Evolutionary conservation across 2,888 invertebrate genomes (phyloP), one percentile per base, ranked within the genome.

Genomic region (Sphaerophoria taeniata): DNA sequence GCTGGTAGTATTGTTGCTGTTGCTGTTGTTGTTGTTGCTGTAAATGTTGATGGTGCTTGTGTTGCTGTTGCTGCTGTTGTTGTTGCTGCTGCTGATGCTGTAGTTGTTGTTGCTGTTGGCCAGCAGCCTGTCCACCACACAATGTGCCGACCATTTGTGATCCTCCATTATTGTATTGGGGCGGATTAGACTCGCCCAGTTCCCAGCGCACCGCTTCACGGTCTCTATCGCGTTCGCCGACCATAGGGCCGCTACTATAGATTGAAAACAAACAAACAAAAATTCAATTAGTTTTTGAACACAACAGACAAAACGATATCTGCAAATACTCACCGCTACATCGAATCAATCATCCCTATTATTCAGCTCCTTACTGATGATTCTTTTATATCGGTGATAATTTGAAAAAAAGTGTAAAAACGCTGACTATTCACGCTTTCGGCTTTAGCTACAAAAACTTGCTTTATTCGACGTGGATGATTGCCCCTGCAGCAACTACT

Each of bases 161-260:
- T 90, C 89, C 92, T 91, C 92, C 92, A 92, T 92, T 92, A 90
- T 91, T 92, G 89, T 89, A 91, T 90, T 92, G 93, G 91, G 93
- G 92, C 91, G 93, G 93, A 93, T 93, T 92, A 90, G 91, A 89
- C 90, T 91, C 92, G 91, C 92, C 92, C 91, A 92, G 90, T 92
- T 92, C 92, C 92, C 92, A 92, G 91, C 92, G 92, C 92, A 92
- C 92, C 92, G 92, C 92, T 90, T 92, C 92, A 92, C 92, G 92
- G 92, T 92, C 92, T 90, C 92, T 92, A 90, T 92, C 92, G 91
- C 92, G 92, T 92, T 92, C 92, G 90, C 92, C 92, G 91, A 92
- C 92, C 92, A 92, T 92, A 92, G 91, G 92, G 91, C 91, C 90
- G 92, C 91, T 91, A 88, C 89, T 87, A 63, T 58, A 56, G 16